phyloP scores from a whole-genome alignment of 2,113 vertebrate species.

The Nicator chloris region DNA sequence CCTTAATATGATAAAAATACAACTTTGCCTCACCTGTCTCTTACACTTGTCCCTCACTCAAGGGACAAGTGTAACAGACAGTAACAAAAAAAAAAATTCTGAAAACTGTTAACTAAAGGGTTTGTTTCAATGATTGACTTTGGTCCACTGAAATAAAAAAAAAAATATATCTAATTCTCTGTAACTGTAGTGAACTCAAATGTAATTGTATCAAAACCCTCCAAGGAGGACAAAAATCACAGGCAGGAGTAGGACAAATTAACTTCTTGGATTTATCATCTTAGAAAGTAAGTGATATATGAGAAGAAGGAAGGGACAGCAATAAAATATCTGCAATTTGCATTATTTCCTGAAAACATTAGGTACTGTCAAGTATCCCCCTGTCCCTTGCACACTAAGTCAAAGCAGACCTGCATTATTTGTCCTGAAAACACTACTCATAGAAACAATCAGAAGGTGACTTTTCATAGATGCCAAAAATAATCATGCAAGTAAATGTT shows the following conservation, averaged over 20 bases:
- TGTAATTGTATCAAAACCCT: neutral
- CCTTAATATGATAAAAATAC: neutral
- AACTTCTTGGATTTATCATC: neutral
- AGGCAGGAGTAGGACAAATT: neutral
- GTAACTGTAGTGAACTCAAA: neutral
- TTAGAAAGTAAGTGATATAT: neutral
- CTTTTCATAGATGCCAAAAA: neutral
- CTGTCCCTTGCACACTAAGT: neutral
- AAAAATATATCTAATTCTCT: neutral
- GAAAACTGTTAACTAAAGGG: neutral
- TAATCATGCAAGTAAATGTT: neutral
- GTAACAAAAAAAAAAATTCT: neutral
- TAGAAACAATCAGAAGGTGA: neutral
- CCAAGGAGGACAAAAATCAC: neutral
- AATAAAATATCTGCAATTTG: neutral
- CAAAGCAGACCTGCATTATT: neutral
- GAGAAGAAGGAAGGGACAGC: neutral
- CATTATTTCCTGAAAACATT: neutral
- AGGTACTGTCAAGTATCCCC: neutral
- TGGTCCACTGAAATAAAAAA: neutral
- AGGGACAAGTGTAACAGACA: neutral
- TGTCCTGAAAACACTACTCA: neutral
- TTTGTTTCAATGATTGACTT: neutral
- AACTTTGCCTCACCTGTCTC: neutral
- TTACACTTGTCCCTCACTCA: too few species aligned